Percentiles rank a stretch among this genome's conserved stretches.
Conservation (phyloP, 2,113 vertebrate genomes). For the human region GRCh38 chr6:147338501-147339000, state of each 20-base stretch:
- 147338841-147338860: slow-evolving; percentile 2
- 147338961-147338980: not conserved
- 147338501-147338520: slow-evolving; percentile 4
- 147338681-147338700: not conserved
- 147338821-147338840: not conserved
- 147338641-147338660: slow-evolving; percentile 1
- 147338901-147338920: not conserved
- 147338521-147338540: not conserved
- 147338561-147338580: not conserved
- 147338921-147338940: not conserved
- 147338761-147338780: not conserved
- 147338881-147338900: not conserved
- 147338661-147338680: not conserved
- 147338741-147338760: slow-evolving; percentile 14
- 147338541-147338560: not conserved
- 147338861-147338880: not conserved
- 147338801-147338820: not conserved
- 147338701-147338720: not conserved
- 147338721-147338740: not conserved
- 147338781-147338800: not conserved
- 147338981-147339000: not conserved
- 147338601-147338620: not conserved
- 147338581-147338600: not conserved
- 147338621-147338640: slow-evolving; percentile 6
- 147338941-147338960: slow-evolving; percentile 1